Base-by-base conservation (phyloP, 2,113 vertebrate genomes). In the Rousettus leschenaultii region DNA sequence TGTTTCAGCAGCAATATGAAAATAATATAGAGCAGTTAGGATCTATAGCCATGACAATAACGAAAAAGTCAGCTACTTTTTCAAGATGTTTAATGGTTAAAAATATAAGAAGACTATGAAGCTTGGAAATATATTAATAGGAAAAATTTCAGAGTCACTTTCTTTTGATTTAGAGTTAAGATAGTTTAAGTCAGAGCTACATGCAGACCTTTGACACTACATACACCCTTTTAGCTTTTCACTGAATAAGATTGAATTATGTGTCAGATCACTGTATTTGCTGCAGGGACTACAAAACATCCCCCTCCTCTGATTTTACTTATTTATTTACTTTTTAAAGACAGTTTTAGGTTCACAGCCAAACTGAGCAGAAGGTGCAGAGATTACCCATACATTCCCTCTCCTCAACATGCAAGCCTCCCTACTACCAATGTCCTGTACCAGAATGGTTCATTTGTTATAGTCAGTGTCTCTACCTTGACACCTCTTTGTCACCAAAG, bases 41-140 rank as follows among this genome's bases (percentile, higher is more conserved):
- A 14, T 11, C 19, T 48, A 68, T 18, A 74, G 35, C 26, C 16
- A 80, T 18, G 18, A 35, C 38, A 92, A 61, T 18, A 22, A 40
- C 57, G 8, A 75, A 82, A 71, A 97, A 19, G 33, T 38, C 24
- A 68, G 8, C 51, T 70, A 26, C 10, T 57, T 14, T 28, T 95
- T 86, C 7, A 59, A 51, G 65, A 26, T 55, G 9, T 59, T 40
- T 79, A 45, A 78, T 55, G 21, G 9, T 33, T 84, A 80, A 90
- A 95, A 74, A 57, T 33, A 19, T 33, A 38, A 70, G 71, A 38
- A 70, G 71, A 68, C 70, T 89, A 43, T 40, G 79, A 95, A 94
- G 48, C 35, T 38, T 79, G 15, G 48, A 84, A 61, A 68, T 71
- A 35, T 7, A 21, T 38, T 71, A 65, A 40, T 5, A 91, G 82